Conservation (phyloP, 2,888 invertebrate genomes). For the Mesorhabditis spiculigera region DNA sequence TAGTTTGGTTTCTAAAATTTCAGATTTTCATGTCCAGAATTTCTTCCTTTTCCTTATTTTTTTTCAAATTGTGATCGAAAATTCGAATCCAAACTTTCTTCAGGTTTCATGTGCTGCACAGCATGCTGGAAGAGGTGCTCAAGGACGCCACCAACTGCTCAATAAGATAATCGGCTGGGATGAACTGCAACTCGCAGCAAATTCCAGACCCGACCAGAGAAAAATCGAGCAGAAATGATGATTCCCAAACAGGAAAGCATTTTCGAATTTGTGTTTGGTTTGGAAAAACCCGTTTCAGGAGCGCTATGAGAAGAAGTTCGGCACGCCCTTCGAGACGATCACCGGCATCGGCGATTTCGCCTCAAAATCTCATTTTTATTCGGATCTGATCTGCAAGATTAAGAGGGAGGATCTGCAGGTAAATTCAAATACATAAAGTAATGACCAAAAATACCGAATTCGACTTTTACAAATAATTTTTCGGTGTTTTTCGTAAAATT, state of each 20-base stretch:
- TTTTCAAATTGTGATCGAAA: no score
- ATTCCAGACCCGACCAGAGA: no score
- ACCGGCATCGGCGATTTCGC: constrained; percentile 48
- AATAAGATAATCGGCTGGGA: constrained; percentile 16
- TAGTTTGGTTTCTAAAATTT: no score
- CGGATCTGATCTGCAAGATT: constrained; percentile 44
- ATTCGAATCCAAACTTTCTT: constrained; percentile 5
- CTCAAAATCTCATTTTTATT: constrained; percentile 46
- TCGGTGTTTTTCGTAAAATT: no score
- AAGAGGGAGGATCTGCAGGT: constrained; percentile 30
- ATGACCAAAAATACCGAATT: no score
- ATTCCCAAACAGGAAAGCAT: no score
- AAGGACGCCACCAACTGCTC: constrained; percentile 26
- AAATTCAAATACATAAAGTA: no score
- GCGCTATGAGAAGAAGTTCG: constrained; percentile 31
- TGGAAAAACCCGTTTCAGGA: constrained; percentile 19
- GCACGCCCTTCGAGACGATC: constrained; percentile 49
- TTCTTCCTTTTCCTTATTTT: no score
- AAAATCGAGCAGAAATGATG: no score
- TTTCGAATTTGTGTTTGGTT: no score
- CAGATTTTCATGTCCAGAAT: no score
- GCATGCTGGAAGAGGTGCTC: constrained; percentile 45
- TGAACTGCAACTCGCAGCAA: constrained; percentile 47
- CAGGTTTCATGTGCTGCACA: constrained; percentile 55
- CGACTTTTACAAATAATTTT: no score